Base-by-base conservation (phyloP, 1,140 invertebrate species). In the Parasteatoda tepidariorum region DNA sequence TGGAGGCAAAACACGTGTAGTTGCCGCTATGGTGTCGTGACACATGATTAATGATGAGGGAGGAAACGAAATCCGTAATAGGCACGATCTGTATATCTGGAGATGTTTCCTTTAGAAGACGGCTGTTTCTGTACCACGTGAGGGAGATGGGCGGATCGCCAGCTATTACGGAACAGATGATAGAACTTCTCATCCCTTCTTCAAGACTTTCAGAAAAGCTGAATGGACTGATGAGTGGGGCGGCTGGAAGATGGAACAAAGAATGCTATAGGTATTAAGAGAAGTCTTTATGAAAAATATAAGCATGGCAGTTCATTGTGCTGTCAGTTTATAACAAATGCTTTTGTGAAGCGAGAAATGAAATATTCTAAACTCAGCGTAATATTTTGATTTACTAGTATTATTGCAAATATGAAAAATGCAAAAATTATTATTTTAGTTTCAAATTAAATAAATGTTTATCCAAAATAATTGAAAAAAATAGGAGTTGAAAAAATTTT, bases 1-100 rank as follows among this genome's bases (percentile, higher is more conserved):
- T 95, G 89, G 92, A 92, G 87, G 94, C 94, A 87, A 94, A 92
- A 89, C 94, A 95, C 75, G 94, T 95, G 90, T 95, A 95, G 88
- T 94, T 93, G 85, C 94, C 94, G 79, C 93, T 92, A 88, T 95
- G 93, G 86, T 91, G 90, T 86, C 93, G 92, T 85, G 92, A 91
- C 84, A 95, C 91, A 87, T 92, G 93, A 88, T 93, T 92, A 89
- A 95, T 93, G 90, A 93, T 94, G 87, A 95, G 92, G 5, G 87
- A 86, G 54, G 86, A 87, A 22, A 86, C 85, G 82, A 86, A 87
- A 31, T 87, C 85, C 13, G 81, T 86, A 11, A 87, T 84, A 9
- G 84, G 67, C 3, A 87, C 85, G 30, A 87, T 81, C 30, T 86
- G 85, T 34, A 87, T 84, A 33, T 86, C 68, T 7, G 75, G 57